Evolutionary conservation across 2,888 invertebrate species (phyloP).

Genomic region (Octonoba sinensis): DNA sequence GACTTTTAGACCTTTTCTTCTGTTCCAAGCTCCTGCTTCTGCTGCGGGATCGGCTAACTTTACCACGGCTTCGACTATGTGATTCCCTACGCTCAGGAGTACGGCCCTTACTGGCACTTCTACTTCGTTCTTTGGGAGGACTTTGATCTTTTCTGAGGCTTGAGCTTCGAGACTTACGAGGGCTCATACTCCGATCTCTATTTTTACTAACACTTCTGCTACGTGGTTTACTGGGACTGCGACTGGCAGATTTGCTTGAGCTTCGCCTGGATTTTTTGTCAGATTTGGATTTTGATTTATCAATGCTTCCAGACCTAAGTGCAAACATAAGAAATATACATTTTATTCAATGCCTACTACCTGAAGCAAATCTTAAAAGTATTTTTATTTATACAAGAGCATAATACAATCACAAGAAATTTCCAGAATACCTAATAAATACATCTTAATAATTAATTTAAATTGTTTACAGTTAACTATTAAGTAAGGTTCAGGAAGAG

Average conservation of each 20-base stretch:
- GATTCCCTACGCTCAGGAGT: slow-evolving; percentile 18
- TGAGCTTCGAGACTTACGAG: slow-evolving; percentile 17
- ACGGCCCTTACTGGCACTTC: slow-evolving; percentile 2
- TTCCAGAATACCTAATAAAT: too few species aligned
- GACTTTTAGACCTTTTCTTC: slow-evolving; percentile 12
- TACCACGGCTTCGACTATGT: slow-evolving; percentile 29
- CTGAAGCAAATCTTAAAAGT: too few species aligned
- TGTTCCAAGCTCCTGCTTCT: slow-evolving; percentile 22
- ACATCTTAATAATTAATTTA: too few species aligned
- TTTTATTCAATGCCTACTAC: too few species aligned
- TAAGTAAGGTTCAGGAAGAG: too few species aligned
- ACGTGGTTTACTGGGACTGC: slow-evolving; percentile 34
- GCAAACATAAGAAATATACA: background rate
- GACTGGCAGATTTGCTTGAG: slow-evolving; percentile 45
- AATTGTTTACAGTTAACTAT: too few species aligned
- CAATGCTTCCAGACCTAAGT: slow-evolving; percentile 41
- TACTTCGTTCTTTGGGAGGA: slow-evolving; percentile 20
- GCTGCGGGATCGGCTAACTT: slow-evolving; percentile 33
- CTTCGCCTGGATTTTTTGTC: slow-evolving; percentile 29
- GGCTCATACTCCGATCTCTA: slow-evolving; percentile 3
- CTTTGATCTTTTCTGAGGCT: slow-evolving; percentile 36
- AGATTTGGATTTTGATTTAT: slow-evolving; percentile 18
- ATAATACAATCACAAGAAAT: too few species aligned
- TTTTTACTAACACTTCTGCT: slow-evolving; percentile 19
- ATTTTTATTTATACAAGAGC: too few species aligned